Conservation (phyloP, 2,797 vertebrate species). For the Thamnophis elegans region DNA sequence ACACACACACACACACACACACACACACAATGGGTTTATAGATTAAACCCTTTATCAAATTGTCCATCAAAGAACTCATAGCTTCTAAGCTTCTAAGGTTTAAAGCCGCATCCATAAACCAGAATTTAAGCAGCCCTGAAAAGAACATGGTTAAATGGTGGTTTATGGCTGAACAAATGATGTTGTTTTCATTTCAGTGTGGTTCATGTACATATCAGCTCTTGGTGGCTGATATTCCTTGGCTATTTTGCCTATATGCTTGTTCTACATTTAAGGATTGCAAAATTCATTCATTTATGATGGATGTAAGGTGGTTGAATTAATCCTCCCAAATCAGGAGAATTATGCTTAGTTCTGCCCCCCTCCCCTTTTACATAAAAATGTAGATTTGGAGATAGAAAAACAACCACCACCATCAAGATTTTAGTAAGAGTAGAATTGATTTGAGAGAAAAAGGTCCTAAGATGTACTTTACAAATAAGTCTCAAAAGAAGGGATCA, state of each 20-base stretch:
- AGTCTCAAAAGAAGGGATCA: not conserved
- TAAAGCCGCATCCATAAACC: not conserved
- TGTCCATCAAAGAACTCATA: not conserved
- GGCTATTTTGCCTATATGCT: not conserved
- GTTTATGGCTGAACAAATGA: not conserved
- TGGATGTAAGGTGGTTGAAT: not conserved
- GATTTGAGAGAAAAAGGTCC: not conserved
- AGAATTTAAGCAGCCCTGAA: not conserved
- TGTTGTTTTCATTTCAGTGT: not conserved
- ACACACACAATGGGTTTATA: not conserved
- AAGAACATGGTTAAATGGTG: too few species aligned
- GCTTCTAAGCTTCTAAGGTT: not conserved
- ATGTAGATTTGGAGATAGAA: constrained; percentile 1
- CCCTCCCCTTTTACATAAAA: not conserved
- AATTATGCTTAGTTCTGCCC: not conserved
- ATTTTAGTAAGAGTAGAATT: not conserved
- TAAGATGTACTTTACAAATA: not conserved
- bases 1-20: too few species aligned
- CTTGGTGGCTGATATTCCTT: not conserved
- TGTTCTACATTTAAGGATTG: not conserved
- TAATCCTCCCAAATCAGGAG: not conserved
- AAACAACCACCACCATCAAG: not conserved
- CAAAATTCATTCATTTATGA: constrained; percentile 9
- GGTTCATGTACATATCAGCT: not conserved
- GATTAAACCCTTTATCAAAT: not conserved